phyloP scores from a whole-genome alignment of 2,888 invertebrate species.

The Epistrophe eligans region DNA sequence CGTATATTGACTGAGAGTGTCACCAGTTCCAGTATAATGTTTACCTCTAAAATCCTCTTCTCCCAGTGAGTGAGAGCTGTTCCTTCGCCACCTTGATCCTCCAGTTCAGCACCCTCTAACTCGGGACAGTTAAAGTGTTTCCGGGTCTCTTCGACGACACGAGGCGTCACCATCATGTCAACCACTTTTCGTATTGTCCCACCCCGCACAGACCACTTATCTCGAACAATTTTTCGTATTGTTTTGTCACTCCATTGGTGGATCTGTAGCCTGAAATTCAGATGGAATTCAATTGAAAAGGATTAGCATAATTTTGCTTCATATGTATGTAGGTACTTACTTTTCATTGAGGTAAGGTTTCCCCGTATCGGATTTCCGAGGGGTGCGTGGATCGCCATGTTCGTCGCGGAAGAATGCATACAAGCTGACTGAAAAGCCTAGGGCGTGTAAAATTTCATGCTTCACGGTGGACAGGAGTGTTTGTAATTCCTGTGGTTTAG shows the following conservation, averaged over 20 bases:
- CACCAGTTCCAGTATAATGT: conserved; percentile 36
- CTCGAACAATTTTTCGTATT: conserved; percentile 89
- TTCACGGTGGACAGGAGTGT: conserved; percentile 97
- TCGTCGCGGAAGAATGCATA: conserved; percentile 96
- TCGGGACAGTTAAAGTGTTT: conserved; percentile 93
- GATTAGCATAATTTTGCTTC: conserved; percentile 6
- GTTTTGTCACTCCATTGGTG: conserved; percentile 97
- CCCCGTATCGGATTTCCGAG: conserved; percentile 91
- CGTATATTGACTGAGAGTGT: not conserved
- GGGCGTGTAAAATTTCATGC: conserved; percentile 98
- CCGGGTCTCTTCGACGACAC: conserved; percentile 93
- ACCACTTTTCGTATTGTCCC: conserved; percentile 90
- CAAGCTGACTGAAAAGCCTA: conserved; percentile 98
- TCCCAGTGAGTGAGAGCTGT: conserved; percentile 99
- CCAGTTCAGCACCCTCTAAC: conserved; percentile 97
- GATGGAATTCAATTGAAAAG: conserved; percentile 30
- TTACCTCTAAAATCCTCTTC: conserved; percentile 97
- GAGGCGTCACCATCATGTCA: conserved; percentile 95
- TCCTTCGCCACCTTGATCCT: conserved; percentile 99
- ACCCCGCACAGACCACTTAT: conserved; percentile 91
- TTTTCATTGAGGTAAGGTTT: conserved; percentile 95
- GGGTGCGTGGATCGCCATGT: conserved; percentile 94
- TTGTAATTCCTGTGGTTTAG: conserved; percentile 94
- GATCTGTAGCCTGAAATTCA: conserved; percentile 89
- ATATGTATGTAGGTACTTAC: conserved; percentile 84